phyloP scores from a whole-genome alignment of 2,888 invertebrate species.

The Ophion ventricosus region DNA sequence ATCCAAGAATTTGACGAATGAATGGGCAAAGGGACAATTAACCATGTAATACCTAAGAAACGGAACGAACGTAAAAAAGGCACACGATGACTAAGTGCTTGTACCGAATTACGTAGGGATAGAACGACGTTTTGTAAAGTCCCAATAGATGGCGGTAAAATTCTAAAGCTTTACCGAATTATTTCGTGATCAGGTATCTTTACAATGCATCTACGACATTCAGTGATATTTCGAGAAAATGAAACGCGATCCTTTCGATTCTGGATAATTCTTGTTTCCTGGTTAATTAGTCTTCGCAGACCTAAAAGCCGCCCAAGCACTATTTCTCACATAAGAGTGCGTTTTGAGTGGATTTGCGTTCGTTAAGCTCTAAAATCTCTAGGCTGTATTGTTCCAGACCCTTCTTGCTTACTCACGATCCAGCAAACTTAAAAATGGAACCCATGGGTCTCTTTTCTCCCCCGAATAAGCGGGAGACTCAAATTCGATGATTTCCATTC shows the following conservation, averaged over 20 bases:
- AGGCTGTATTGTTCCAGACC: background rate
- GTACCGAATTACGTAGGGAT: background rate
- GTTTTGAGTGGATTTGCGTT: no score
- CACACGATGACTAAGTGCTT: background rate
- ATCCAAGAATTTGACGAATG: background rate
- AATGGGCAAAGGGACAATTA: background rate
- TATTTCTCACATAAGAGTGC: background rate
- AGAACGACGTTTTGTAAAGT: background rate
- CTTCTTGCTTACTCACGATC: background rate
- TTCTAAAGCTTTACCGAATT: background rate
- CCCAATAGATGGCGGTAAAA: no score
- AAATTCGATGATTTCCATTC: slow-evolving; percentile 1
- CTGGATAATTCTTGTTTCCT: background rate
- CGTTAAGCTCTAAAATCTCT: background rate
- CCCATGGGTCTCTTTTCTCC: background rate
- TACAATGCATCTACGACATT: background rate
- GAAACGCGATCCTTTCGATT: background rate
- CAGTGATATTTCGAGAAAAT: background rate
- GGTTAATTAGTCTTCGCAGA: background rate
- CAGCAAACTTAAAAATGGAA: slow-evolving; percentile 6
- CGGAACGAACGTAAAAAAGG: background rate
- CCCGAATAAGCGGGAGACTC: background rate
- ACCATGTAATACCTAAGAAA: background rate
- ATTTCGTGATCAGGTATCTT: background rate
- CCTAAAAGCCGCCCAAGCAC: background rate